A percentile compares a stretch with the other conserved stretches of the same genome.
Evolutionary conservation across 1,140 invertebrate species (phyloP).

Genomic region (Diorhabda carinulata): DNA sequence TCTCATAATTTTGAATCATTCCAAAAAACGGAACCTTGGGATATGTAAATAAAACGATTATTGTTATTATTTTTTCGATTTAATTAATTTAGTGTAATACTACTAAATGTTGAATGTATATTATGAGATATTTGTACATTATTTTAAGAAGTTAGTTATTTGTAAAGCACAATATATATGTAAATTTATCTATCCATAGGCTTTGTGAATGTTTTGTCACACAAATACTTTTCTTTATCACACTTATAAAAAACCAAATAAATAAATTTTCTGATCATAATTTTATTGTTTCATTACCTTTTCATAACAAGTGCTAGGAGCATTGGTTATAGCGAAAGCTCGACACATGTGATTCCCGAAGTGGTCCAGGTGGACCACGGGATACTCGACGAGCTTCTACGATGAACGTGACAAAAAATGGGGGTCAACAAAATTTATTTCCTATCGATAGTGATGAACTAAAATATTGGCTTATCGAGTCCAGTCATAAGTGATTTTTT

Average conservation of each 20-base stretch:
- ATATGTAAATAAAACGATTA: conserved; percentile 12
- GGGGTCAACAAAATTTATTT: too few species aligned
- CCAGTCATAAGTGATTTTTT: too few species aligned
- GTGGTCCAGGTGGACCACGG: too few species aligned
- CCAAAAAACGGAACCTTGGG: neutral
- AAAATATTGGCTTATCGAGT: too few species aligned
- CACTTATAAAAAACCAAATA: conserved; percentile 24
- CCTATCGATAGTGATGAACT: too few species aligned
- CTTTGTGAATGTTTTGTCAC: conserved; percentile 30
- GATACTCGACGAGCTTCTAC: too few species aligned
- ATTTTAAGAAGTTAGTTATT: conserved; percentile 23
- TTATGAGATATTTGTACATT: conserved; percentile 29
- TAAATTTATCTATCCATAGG: conserved; percentile 26
- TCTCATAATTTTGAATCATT: too few species aligned
- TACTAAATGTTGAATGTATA: conserved; percentile 28
- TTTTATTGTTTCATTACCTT: neutral
- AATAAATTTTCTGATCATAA: conserved; percentile 12
- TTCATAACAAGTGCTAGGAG: too few species aligned
- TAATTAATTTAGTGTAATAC: neutral
- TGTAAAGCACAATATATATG: conserved; percentile 32
- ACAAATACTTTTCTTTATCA: conserved; percentile 19
- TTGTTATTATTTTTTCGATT: conserved; percentile 19
- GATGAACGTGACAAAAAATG: too few species aligned
- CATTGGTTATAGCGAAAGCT: too few species aligned
- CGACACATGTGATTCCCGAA: too few species aligned